phyloP scores from a whole-genome alignment of 2,888 invertebrate species.

The Agriopis marginaria region DNA sequence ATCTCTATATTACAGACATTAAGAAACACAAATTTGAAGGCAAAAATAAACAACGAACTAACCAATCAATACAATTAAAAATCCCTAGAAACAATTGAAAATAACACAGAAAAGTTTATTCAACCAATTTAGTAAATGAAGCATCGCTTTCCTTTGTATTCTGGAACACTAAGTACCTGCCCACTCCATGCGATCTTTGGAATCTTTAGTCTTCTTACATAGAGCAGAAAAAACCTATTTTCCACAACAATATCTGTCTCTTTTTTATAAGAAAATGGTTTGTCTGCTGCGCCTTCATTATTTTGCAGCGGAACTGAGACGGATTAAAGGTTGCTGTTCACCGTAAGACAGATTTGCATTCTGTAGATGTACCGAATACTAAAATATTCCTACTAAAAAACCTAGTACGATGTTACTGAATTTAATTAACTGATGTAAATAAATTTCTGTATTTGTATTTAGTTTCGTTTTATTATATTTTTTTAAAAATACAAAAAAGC shows the following conservation, averaged over 20 bases:
- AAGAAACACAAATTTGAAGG: too few species aligned
- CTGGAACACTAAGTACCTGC: conserved; percentile 19
- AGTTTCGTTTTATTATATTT: too few species aligned
- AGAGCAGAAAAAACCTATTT: conserved; percentile 53
- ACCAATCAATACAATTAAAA: conserved; percentile 2
- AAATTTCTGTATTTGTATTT: too few species aligned
- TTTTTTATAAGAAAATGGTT: conserved; percentile 68
- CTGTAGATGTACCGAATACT: too few species aligned
- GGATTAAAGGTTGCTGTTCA: conserved; percentile 58
- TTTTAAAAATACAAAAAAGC: too few species aligned
- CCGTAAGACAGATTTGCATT: conserved; percentile 22
- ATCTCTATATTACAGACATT: too few species aligned
- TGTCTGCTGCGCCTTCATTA: conserved; percentile 70
- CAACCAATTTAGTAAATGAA: conserved; percentile 12
- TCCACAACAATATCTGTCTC: conserved; percentile 64
- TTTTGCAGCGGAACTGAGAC: conserved; percentile 64
- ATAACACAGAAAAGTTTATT: conserved; percentile 1
- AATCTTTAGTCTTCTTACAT: conserved; percentile 37
- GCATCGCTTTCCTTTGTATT: conserved; percentile 13
- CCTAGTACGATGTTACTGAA: too few species aligned
- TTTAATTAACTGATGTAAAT: too few species aligned
- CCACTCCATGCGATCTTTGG: conserved; percentile 16
- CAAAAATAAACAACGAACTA: not conserved
- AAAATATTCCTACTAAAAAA: too few species aligned
- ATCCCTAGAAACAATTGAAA: conserved; percentile 3